Evolutionary conservation across 2,888 invertebrate species (phyloP).

Genomic region (Drosophila quinaria): DNA sequence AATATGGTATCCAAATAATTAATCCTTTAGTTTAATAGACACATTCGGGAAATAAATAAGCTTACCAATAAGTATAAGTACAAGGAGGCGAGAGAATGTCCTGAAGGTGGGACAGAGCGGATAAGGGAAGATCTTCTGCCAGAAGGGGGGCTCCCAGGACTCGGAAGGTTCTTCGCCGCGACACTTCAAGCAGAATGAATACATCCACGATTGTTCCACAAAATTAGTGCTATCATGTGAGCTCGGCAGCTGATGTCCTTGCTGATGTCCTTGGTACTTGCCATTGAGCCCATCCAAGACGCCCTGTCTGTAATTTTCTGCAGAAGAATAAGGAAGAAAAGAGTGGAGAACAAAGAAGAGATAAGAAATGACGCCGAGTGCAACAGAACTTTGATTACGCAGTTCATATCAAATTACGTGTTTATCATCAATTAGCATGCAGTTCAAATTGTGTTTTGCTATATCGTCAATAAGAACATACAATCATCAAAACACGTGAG

Average conservation of each 20-base stretch:
- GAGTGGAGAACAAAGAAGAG: not conserved
- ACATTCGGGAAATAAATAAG: not conserved
- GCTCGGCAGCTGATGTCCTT: constrained; percentile 22
- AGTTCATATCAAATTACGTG: constrained; percentile 44
- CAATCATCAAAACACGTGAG: constrained; percentile 21
- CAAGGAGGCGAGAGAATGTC: constrained; percentile 91
- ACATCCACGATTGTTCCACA: constrained; percentile 91
- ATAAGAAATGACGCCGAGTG: constrained; percentile 46
- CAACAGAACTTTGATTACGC: constrained; percentile 35
- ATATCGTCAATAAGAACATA: constrained; percentile 12
- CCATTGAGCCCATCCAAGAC: constrained; percentile 83
- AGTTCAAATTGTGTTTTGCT: constrained; percentile 56
- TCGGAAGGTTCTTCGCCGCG: constrained; percentile 90
- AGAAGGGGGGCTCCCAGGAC: constrained; percentile 93
- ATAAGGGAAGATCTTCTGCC: constrained; percentile 93
- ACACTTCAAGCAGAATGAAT: constrained; percentile 92
- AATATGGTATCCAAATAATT: not conserved
- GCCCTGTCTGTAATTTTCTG: constrained; percentile 81
- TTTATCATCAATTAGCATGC: constrained; percentile 52
- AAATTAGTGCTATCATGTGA: constrained; percentile 61
- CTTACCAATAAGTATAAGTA: constrained; percentile 90
- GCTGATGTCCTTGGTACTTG: constrained; percentile 77
- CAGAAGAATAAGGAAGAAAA: constrained; percentile 26
- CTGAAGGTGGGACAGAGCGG: constrained; percentile 94
- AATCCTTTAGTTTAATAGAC: not conserved